Conservation (phyloP, 2,888 invertebrate species). For the Neelides folsomi region DNA sequence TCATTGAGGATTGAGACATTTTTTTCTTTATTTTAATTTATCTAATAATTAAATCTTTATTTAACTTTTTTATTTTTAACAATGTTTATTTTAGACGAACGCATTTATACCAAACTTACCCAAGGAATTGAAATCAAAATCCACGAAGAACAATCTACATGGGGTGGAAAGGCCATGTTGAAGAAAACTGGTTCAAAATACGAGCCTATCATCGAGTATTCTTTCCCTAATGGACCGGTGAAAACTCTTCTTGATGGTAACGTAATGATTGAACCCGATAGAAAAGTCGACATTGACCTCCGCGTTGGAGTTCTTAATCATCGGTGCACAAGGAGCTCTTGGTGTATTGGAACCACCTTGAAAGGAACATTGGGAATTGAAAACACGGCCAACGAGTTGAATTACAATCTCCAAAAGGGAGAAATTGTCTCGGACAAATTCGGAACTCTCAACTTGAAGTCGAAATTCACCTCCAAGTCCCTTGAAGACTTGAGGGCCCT, state of each 20-base stretch:
- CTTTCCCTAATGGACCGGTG: conserved; percentile 44
- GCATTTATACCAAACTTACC: background rate
- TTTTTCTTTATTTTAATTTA: background rate
- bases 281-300: conserved; percentile 18
- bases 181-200: conserved; percentile 38
- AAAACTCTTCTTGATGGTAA: conserved; percentile 35
- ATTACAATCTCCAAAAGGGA: conserved; percentile 16
- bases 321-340: conserved; percentile 12
- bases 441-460: conserved; percentile 12
- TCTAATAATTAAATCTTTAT: no score
- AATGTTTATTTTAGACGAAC: conserved; percentile 5
- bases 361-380: conserved; percentile 9
- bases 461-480: conserved; percentile 10
- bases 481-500: conserved; percentile 7
- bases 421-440: background rate
- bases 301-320: conserved; percentile 15
- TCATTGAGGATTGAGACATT: background rate
- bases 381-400: conserved; percentile 9
- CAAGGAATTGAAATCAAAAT: conserved; percentile 2
- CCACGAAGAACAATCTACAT: conserved; percentile 35
- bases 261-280: conserved; percentile 16
- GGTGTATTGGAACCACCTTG: conserved; percentile 13
- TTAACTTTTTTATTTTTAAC: no score
- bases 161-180: conserved; percentile 40
- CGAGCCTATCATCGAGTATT: conserved; percentile 56